Conservation (phyloP, 1,140 invertebrate genomes). For the Cataglyphis hispanica region DNA sequence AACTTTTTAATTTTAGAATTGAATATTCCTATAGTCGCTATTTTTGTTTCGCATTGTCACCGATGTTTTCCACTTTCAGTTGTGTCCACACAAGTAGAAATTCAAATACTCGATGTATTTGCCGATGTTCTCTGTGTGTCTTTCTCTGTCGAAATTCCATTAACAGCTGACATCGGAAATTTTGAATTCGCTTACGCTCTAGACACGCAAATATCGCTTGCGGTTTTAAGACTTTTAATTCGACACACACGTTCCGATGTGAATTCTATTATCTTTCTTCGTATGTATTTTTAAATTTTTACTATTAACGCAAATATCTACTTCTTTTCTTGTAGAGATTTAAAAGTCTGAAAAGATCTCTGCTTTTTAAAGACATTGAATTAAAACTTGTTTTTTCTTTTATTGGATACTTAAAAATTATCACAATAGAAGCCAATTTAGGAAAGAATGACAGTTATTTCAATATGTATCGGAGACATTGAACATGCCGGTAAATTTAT, state of each 20-base stretch:
- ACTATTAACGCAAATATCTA: conserved; percentile 13
- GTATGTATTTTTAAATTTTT: not conserved
- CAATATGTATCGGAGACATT: not conserved
- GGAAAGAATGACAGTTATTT: conserved; percentile 4
- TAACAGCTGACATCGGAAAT: conserved; percentile 35
- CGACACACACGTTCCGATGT: conserved; percentile 1
- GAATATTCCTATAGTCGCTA: not conserved
- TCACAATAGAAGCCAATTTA: not conserved
- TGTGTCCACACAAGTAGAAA: conserved; percentile 2
- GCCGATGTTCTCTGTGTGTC: not conserved
- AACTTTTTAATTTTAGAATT: conserved; percentile 10
- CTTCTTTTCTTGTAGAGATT: not conserved
- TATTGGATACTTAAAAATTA: not conserved
- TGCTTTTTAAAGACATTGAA: not conserved
- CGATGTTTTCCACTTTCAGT: not conserved
- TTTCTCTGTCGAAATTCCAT: conserved; percentile 17
- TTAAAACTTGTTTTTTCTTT: not conserved
- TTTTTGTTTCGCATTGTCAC: conserved; percentile 20
- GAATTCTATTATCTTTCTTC: not conserved
- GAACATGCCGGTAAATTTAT: not conserved
- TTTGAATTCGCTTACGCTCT: not conserved
- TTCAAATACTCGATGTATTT: conserved; percentile 41
- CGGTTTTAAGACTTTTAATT: conserved; percentile 42
- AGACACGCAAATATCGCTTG: conserved; percentile 33
- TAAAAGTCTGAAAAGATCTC: not conserved